These are phyloP conservation scores for Arenicola marina DNA, from an alignment of 2,888 invertebrate species.

Conservation along the genomic window DNA sequence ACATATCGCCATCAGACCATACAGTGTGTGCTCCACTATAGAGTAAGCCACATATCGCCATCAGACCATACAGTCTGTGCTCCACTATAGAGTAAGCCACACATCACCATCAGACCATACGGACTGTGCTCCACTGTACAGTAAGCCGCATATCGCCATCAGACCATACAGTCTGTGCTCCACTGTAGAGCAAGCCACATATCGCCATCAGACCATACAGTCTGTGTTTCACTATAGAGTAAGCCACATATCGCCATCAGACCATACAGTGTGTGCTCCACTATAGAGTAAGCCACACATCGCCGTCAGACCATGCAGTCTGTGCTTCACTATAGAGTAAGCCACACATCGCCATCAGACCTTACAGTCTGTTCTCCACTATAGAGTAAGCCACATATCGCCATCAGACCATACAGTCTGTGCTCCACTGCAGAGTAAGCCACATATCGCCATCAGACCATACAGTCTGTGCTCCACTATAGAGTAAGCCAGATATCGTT, in stretches of 20 bases:
- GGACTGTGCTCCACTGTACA: constrained; percentile 23
- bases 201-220: constrained; percentile 22
- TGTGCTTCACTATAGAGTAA: constrained; percentile 27
- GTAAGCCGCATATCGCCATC: constrained; percentile 23
- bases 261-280: constrained; percentile 23
- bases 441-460: constrained; percentile 19
- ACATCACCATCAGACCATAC: constrained; percentile 22
- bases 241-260: constrained; percentile 18
- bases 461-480: constrained; percentile 23
- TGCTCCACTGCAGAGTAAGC: constrained; percentile 26
- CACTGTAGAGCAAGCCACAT: constrained; percentile 24
- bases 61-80: constrained; percentile 24
- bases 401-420: constrained; percentile 23
- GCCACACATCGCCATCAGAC: constrained; percentile 19
- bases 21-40: constrained; percentile 22
- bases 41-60: constrained; percentile 23
- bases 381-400: constrained; percentile 25
- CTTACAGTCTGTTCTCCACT: constrained; percentile 22
- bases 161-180: constrained; percentile 24
- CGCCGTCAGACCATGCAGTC: constrained; percentile 21
- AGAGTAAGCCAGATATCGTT: constrained; percentile 23
- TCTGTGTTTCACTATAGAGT: constrained; percentile 26
- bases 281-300: constrained; percentile 26
- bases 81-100: constrained; percentile 26
- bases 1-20: constrained; percentile 20